These are phyloP conservation scores for Leptopilina syphax DNA, from an alignment of 2,888 invertebrate genomes.

Conservation along the genomic window DNA sequence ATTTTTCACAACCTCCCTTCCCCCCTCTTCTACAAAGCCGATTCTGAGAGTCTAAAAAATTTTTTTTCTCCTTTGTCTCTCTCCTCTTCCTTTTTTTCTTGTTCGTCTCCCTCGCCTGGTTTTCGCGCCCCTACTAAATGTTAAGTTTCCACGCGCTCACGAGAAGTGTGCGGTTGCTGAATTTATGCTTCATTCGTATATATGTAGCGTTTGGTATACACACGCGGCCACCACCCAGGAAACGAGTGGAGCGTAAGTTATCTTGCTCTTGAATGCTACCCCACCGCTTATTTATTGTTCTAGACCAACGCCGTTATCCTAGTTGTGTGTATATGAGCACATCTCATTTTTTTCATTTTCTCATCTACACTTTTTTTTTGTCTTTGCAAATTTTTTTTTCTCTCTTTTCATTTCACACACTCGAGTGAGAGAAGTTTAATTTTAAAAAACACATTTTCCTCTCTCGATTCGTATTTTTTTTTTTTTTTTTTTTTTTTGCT, in stretches of 20 bases:
- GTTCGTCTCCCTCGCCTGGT: slow-evolving; percentile 49
- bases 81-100: slow-evolving; percentile 23
- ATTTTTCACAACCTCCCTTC: background rate
- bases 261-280: slow-evolving; percentile 66
- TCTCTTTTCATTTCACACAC: background rate
- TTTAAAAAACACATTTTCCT: slow-evolving; percentile 16
- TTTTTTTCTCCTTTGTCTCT: background rate
- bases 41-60: background rate
- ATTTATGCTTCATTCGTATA: slow-evolving; percentile 71
- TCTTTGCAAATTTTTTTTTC: slow-evolving; percentile 3
- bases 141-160: slow-evolving; percentile 59
- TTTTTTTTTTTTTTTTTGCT: too few species aligned
- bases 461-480: background rate
- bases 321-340: slow-evolving; percentile 41
- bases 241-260: slow-evolving; percentile 71
- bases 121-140: slow-evolving; percentile 61
- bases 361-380: background rate
- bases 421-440: slow-evolving; percentile 36
- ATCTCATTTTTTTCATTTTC: slow-evolving; percentile 6
- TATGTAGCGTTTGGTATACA: slow-evolving; percentile 61
- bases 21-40: background rate
- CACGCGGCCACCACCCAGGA: slow-evolving; percentile 56
- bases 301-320: slow-evolving; percentile 47
- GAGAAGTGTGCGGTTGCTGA: slow-evolving; percentile 59
- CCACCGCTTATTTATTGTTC: slow-evolving; percentile 65